Percentiles rank a stretch among this genome's conserved stretches.
These are phyloP conservation scores for Paedocypris sp. DNA, from an alignment of 2,113 vertebrate species.

Conservation along the genomic window DNA sequence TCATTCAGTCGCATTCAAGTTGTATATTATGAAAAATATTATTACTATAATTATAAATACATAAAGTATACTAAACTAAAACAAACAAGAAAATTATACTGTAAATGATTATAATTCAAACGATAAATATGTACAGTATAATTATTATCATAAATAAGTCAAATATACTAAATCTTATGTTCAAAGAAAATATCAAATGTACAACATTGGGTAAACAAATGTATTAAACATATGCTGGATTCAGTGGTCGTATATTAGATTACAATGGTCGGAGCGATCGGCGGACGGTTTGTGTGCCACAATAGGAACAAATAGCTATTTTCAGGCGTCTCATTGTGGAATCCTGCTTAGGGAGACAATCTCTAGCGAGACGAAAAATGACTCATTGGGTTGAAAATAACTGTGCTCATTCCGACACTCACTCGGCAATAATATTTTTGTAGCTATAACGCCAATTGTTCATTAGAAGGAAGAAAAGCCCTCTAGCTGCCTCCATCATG, in stretches of 20 bases:
- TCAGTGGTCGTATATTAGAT: not conserved
- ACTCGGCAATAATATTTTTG: slow-evolving; percentile 20
- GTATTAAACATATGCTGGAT: not conserved
- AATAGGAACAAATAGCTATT: not conserved
- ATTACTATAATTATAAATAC: too few relatives aligned
- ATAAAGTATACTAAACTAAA: too few relatives aligned
- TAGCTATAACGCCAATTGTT: slow-evolving; percentile 13
- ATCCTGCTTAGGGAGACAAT: slow-evolving; percentile 1
- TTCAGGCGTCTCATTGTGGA: slow-evolving; percentile 7
- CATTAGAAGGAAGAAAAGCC: slow-evolving; percentile 4
- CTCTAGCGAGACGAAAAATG: slow-evolving; percentile 16
- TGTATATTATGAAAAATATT: too few relatives aligned
- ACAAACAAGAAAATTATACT: too few relatives aligned
- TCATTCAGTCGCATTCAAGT: too few relatives aligned
- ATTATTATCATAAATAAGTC: too few relatives aligned
- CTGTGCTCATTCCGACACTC: slow-evolving; percentile 4
- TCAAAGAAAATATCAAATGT: too few relatives aligned
- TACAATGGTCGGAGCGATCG: not conserved
- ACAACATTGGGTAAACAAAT: too few relatives aligned
- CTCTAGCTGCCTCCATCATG: not conserved
- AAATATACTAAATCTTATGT: too few relatives aligned
- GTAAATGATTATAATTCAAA: too few relatives aligned
- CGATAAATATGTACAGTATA: too few relatives aligned
- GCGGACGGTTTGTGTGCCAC: not conserved
- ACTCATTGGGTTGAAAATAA: slow-evolving; percentile 28